These are phyloP conservation scores for Vanessa cardui DNA, from an alignment of 2,888 invertebrate genomes.

Conservation along the genomic window DNA sequence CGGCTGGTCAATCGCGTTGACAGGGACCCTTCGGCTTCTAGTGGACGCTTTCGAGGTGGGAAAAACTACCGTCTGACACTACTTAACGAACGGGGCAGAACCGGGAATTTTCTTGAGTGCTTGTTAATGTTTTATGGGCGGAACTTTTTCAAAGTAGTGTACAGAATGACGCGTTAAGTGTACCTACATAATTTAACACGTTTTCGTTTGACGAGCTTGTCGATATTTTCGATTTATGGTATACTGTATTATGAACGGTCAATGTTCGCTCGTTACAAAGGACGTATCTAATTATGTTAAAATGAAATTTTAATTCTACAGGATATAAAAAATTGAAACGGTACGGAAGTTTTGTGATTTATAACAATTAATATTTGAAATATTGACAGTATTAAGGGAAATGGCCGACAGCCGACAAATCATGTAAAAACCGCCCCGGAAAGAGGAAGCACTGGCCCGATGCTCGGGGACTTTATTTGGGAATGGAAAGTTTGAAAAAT, in stretches of 20 bases:
- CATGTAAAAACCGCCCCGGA: slow-evolving; percentile 81
- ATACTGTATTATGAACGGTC: slow-evolving; percentile 45
- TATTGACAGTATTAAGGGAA: slow-evolving; percentile 82
- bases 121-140: slow-evolving; percentile 83
- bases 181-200: slow-evolving; percentile 80
- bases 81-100: slow-evolving; percentile 78
- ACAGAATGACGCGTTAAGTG: slow-evolving; percentile 80
- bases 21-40: slow-evolving; percentile 72
- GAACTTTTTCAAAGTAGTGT: slow-evolving; percentile 79
- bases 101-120: slow-evolving; percentile 82
- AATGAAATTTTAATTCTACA: slow-evolving; percentile 70
- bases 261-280: slow-evolving; percentile 46
- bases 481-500: slow-evolving; percentile 83
- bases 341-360: slow-evolving; percentile 75
- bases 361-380: slow-evolving; percentile 83
- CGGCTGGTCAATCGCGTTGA: slow-evolving; percentile 79
- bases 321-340: slow-evolving; percentile 63
- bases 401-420: slow-evolving; percentile 80
- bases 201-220: slow-evolving; percentile 63
- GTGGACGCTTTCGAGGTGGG: slow-evolving; percentile 74
- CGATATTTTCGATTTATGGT: slow-evolving; percentile 52
- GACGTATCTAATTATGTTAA: slow-evolving; percentile 62
- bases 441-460: slow-evolving; percentile 80
- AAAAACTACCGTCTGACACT: slow-evolving; percentile 81
- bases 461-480: slow-evolving; percentile 81